phyloP scores from a whole-genome alignment of 2,888 invertebrate species.

The Eupithecia dodoneata region DNA sequence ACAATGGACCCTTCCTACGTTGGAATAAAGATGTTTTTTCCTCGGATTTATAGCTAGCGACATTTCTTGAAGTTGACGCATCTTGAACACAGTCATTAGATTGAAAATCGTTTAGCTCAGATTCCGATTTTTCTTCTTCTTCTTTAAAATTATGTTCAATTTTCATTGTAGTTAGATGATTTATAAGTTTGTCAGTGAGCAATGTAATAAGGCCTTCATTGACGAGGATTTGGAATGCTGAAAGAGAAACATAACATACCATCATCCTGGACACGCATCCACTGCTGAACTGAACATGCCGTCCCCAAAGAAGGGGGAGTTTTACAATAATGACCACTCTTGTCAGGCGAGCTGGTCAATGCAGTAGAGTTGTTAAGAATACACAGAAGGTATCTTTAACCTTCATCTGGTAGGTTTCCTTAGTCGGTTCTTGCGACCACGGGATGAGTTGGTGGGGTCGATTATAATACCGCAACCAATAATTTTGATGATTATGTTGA shows the following conservation, averaged over 20 bases:
- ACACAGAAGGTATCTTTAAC: no score
- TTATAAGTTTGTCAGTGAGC: constrained; percentile 71
- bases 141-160: constrained; percentile 67
- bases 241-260: constrained; percentile 26
- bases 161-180: constrained; percentile 71
- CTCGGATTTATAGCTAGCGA: constrained; percentile 43
- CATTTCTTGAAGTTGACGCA: constrained; percentile 19
- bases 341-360: no score
- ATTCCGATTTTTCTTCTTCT: constrained; percentile 33
- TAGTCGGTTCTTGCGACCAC: background rate
- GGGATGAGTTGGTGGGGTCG: no score
- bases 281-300: no score
- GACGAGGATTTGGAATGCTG: constrained; percentile 79
- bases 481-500: no score
- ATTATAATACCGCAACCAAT: no score
- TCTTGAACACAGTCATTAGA: constrained; percentile 1
- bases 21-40: constrained; percentile 56
- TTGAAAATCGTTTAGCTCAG: background rate
- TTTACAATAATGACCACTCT: no score
- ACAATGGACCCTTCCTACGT: constrained; percentile 61
- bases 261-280: background rate
- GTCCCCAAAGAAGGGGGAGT: no score
- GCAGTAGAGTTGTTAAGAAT: no score
- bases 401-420: background rate
- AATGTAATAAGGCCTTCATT: constrained; percentile 75